Evolutionary conservation across 2,113 vertebrate genomes (phyloP).

Genomic region (Ifrita kowaldi): DNA sequence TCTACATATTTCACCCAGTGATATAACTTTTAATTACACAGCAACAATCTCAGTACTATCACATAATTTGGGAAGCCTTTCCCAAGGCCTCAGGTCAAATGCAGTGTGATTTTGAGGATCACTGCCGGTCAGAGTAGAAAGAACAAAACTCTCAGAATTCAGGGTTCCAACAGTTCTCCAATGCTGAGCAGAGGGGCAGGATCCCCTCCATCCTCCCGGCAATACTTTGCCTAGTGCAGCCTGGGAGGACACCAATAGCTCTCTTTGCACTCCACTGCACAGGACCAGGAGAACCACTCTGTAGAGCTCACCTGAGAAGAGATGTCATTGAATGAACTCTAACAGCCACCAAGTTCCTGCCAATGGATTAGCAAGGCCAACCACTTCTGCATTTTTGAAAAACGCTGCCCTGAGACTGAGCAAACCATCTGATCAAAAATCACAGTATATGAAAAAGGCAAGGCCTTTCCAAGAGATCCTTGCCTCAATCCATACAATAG

Average conservation of each 20-base stretch:
- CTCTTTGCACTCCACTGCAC: rapidly evolving
- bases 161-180: too few species aligned
- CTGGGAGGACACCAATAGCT: neutral
- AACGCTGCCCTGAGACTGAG: neutral
- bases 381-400: neutral
- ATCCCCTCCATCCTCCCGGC: neutral
- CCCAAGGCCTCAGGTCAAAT: too few species aligned
- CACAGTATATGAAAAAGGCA: neutral
- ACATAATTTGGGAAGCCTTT: too few species aligned
- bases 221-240: neutral
- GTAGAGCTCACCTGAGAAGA: neutral
- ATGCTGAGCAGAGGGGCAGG: neutral
- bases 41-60: too few species aligned
- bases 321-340: neutral
- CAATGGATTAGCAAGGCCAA: neutral
- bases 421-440: neutral
- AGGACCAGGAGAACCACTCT: neutral
- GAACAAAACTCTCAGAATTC: too few species aligned
- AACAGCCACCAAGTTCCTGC: neutral
- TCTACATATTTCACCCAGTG: too few species aligned
- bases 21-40: too few species aligned
- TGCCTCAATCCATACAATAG: rapidly evolving
- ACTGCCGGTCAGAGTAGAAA: too few species aligned
- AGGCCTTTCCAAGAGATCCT: neutral
- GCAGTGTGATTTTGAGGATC: too few species aligned